phyloP scores from a whole-genome alignment of 2,888 invertebrate species.

The Diarsia mendica region DNA sequence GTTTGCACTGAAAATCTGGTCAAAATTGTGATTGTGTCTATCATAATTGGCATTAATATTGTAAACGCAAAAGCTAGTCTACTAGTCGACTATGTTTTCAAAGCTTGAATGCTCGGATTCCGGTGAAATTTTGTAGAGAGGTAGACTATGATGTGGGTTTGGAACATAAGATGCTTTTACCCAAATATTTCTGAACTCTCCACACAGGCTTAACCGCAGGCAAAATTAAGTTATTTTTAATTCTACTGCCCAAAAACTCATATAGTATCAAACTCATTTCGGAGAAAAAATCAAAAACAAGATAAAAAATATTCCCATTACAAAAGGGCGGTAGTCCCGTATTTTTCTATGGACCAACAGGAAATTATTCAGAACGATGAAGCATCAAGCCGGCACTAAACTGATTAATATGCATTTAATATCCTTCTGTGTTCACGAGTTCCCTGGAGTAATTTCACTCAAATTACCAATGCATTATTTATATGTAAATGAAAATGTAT shows the following conservation, averaged over 20 bases:
- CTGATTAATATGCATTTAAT: constrained; percentile 82
- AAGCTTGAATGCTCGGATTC: not conserved
- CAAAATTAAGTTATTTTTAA: not conserved
- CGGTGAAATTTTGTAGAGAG: not conserved
- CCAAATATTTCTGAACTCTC: not conserved
- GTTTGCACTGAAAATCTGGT: not conserved
- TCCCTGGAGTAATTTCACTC: constrained; percentile 79
- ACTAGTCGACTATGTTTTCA: not conserved
- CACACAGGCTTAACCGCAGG: not conserved
- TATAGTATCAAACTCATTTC: not conserved
- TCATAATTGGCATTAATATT: not conserved
- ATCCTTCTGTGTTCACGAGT: constrained; percentile 66
- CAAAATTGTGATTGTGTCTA: not conserved
- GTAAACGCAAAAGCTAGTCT: no score
- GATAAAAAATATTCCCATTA: constrained; percentile 16
- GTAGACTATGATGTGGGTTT: not conserved
- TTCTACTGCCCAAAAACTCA: not conserved
- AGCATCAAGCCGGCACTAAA: constrained; percentile 69
- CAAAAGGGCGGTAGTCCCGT: constrained; percentile 30
- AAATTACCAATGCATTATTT: constrained; percentile 83
- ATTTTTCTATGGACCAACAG: constrained; percentile 51
- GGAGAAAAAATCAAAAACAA: constrained; percentile 14
- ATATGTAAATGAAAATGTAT: constrained; percentile 81
- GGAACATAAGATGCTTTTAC: not conserved
- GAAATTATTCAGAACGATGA: constrained; percentile 66